Evolutionary conservation across 1,140 invertebrate genomes (phyloP).

Genomic region (Campoletis sonorensis): DNA sequence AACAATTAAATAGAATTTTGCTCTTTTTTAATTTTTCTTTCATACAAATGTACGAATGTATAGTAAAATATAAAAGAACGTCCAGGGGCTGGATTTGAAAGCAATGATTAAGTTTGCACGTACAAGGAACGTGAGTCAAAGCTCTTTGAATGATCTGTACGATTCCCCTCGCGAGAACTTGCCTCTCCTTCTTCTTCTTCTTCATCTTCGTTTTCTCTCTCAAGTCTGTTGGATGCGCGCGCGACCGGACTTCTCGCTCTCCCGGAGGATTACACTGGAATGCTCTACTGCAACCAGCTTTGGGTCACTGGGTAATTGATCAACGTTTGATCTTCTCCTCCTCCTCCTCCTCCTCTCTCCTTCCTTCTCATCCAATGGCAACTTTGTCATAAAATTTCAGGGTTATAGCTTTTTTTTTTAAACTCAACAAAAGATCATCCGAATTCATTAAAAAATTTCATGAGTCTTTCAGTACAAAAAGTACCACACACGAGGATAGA

Average conservation of each 20-base stretch:
- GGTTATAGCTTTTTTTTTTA: background rate
- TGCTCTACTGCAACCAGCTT: constrained; percentile 46
- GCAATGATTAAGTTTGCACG: background rate
- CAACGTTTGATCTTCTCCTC: constrained; percentile 28
- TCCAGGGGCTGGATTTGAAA: background rate
- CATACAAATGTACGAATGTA: background rate
- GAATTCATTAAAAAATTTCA: background rate
- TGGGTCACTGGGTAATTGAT: constrained; percentile 51
- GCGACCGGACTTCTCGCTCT: background rate
- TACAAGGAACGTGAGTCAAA: background rate
- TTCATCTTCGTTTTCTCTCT: constrained; percentile 16
- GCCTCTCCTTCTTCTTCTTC: background rate
- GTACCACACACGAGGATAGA: no score
- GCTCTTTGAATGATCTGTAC: constrained; percentile 41
- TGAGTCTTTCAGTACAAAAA: background rate
- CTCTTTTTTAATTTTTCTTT: background rate
- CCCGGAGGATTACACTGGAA: constrained; percentile 34
- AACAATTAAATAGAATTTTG: background rate
- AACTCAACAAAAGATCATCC: background rate
- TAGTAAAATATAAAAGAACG: background rate
- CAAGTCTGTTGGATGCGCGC: background rate
- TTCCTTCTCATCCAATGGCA: background rate
- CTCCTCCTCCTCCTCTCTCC: background rate
- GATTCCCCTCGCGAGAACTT: background rate
- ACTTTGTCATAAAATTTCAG: background rate